These are phyloP conservation scores for Andrena chrysosceles DNA, from an alignment of 2,888 invertebrate species.

Conservation along the genomic window DNA sequence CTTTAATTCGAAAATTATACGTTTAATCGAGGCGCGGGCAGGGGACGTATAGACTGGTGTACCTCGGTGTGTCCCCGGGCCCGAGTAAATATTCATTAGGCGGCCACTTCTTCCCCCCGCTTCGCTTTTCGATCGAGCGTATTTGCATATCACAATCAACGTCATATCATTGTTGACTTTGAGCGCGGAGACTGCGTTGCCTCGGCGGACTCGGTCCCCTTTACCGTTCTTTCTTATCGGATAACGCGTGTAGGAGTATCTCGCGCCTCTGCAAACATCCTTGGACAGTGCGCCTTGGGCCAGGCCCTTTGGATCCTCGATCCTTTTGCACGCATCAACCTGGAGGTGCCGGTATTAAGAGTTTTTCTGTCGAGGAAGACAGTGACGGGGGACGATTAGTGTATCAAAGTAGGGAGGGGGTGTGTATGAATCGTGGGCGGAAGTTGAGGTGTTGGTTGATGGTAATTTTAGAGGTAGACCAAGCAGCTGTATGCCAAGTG, in stretches of 20 bases:
- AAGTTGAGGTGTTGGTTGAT: too few species aligned
- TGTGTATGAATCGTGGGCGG: background rate
- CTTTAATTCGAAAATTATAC: slow-evolving; percentile 84
- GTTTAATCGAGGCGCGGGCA: slow-evolving; percentile 78
- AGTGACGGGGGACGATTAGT: background rate
- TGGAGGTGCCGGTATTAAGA: background rate
- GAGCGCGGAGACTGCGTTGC: slow-evolving; percentile 54
- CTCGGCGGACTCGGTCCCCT: slow-evolving; percentile 31
- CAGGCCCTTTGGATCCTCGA: background rate
- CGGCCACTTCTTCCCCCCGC: slow-evolving; percentile 58
- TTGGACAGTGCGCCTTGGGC: slow-evolving; percentile 2
- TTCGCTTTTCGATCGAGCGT: slow-evolving; percentile 51
- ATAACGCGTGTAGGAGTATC: slow-evolving; percentile 35
- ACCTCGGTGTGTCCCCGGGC: slow-evolving; percentile 68
- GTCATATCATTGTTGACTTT: slow-evolving; percentile 81
- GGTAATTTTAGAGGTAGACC: too few species aligned
- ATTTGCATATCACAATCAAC: slow-evolving; percentile 83
- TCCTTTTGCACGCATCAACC: background rate
- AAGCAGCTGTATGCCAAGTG: slow-evolving; percentile 11
- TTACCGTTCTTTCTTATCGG: slow-evolving; percentile 32
- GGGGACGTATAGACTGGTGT: slow-evolving; percentile 57
- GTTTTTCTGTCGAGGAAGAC: background rate
- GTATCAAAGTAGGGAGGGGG: background rate
- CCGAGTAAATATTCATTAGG: slow-evolving; percentile 83
- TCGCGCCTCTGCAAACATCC: slow-evolving; percentile 24